phyloP scores from a whole-genome alignment of 2,888 invertebrate genomes.

The Yponomeuta malinellus region DNA sequence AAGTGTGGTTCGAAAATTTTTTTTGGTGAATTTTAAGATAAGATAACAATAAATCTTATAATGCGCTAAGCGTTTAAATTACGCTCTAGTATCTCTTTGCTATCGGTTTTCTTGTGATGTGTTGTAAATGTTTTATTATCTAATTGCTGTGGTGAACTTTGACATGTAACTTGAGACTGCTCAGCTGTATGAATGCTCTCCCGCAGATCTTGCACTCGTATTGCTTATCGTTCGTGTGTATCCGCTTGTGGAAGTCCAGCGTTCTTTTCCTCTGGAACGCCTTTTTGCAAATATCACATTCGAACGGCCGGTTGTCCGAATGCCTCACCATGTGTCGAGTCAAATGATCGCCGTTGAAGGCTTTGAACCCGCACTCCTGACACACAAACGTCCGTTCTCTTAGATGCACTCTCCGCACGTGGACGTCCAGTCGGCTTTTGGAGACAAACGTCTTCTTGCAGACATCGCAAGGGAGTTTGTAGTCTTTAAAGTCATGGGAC shows the following conservation, averaged over 20 bases:
- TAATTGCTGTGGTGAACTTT: slow-evolving; percentile 59
- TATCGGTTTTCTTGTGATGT: no score
- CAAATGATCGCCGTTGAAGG: slow-evolving; percentile 58
- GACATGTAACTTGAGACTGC: slow-evolving; percentile 74
- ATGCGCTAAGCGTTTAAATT: no score
- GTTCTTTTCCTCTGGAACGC: slow-evolving; percentile 75
- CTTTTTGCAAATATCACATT: slow-evolving; percentile 74
- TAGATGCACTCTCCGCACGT: slow-evolving; percentile 50
- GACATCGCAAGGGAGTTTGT: slow-evolving; percentile 48
- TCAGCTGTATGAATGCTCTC: slow-evolving; percentile 73
- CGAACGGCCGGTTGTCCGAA: slow-evolving; percentile 70
- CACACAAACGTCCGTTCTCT: slow-evolving; percentile 49
- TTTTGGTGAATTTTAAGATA: no score
- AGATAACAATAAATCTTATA: no score
- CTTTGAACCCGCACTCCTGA: slow-evolving; percentile 54
- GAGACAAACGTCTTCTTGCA: slow-evolving; percentile 45
- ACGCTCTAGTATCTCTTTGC: no score
- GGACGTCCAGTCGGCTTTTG: slow-evolving; percentile 42
- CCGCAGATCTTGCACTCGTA: slow-evolving; percentile 71
- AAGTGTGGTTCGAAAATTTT: no score
- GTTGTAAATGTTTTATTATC: no score
- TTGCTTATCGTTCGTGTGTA: slow-evolving; percentile 73
- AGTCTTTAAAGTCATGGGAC: slow-evolving; percentile 48
- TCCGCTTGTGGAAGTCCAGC: slow-evolving; percentile 69
- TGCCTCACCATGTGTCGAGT: slow-evolving; percentile 74